phyloP scores from a whole-genome alignment of 2,888 invertebrate genomes.

The Diplazon laetatorius region DNA sequence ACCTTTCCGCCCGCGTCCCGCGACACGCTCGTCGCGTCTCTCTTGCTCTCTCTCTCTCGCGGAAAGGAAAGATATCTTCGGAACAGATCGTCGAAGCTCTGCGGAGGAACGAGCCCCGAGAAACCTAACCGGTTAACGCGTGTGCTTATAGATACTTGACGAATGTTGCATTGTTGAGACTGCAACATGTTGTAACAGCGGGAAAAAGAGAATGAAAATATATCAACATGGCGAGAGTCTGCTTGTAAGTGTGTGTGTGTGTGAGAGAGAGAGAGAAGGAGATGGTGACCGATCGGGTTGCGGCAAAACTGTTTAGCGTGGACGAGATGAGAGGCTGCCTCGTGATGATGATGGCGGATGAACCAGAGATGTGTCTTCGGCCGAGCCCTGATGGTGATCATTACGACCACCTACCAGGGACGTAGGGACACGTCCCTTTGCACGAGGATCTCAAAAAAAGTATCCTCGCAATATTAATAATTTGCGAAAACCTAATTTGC shows the following conservation, averaged over 20 bases:
- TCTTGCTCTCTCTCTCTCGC: not conserved
- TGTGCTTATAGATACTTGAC: conserved; percentile 37
- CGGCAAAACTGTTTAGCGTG: conserved; percentile 11
- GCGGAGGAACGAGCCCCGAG: conserved; percentile 15
- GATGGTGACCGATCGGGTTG: not conserved
- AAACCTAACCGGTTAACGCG: conserved; percentile 58
- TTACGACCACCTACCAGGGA: too few species aligned
- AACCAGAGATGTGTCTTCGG: too few species aligned
- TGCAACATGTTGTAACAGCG: conserved; percentile 35
- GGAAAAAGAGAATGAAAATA: conserved; percentile 35
- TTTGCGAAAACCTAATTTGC: too few species aligned
- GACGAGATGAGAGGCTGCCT: conserved; percentile 1
- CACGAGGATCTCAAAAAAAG: too few species aligned
- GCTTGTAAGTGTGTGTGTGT: too few species aligned
- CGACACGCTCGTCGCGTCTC: not conserved
- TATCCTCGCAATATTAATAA: too few species aligned
- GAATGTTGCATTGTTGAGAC: conserved; percentile 52
- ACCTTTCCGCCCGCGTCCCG: not conserved
- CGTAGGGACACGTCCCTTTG: too few species aligned
- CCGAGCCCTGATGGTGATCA: too few species aligned
- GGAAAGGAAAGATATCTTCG: conserved; percentile 11
- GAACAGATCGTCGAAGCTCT: conserved; percentile 18
- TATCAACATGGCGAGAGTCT: conserved; percentile 20
- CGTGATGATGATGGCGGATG: not conserved
- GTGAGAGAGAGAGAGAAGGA: not conserved